These are phyloP conservation scores for Aporrectodea caliginosa DNA, from an alignment of 1,140 invertebrate genomes.

Conservation along the genomic window DNA sequence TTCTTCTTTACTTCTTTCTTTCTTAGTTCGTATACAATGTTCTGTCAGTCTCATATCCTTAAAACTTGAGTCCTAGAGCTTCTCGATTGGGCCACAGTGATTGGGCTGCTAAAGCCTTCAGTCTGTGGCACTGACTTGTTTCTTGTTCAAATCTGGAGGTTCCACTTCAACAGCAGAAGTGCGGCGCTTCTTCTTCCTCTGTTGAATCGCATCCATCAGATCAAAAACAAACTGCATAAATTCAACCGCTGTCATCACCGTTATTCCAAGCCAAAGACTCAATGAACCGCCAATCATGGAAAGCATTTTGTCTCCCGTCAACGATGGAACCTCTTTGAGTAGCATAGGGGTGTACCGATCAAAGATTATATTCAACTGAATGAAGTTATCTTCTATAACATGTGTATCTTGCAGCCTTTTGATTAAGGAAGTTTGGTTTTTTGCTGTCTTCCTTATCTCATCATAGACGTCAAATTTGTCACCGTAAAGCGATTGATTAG, in stretches of 20 bases:
- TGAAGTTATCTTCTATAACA: not conserved
- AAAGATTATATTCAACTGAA: conserved; percentile 1
- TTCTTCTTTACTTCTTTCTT: no score
- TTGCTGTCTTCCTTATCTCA: not conserved
- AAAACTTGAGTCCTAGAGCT: no score
- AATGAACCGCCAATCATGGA: conserved; percentile 3
- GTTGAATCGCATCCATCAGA: not conserved
- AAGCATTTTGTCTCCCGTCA: conserved; percentile 8
- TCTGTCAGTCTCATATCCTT: no score
- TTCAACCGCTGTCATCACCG: conserved; percentile 13
- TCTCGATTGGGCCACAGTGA: no score
- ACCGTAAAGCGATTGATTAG: not conserved
- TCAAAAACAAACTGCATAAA: conserved; percentile 18
- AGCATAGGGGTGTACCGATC: not conserved
- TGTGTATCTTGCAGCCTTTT: not conserved
- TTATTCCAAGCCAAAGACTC: conserved; percentile 20
- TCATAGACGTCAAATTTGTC: not conserved
- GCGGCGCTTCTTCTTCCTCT: no score
- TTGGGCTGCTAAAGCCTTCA: no score
- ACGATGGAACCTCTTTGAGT: not conserved
- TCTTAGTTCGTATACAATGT: no score
- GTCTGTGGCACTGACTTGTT: no score
- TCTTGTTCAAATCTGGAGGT: no score
- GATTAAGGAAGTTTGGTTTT: not conserved
- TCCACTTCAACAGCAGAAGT: no score